A percentile compares a stretch with the other conserved stretches of the same genome.
phyloP scores from a whole-genome alignment of 2,113 vertebrate genomes.

The Tor tambroides region DNA sequence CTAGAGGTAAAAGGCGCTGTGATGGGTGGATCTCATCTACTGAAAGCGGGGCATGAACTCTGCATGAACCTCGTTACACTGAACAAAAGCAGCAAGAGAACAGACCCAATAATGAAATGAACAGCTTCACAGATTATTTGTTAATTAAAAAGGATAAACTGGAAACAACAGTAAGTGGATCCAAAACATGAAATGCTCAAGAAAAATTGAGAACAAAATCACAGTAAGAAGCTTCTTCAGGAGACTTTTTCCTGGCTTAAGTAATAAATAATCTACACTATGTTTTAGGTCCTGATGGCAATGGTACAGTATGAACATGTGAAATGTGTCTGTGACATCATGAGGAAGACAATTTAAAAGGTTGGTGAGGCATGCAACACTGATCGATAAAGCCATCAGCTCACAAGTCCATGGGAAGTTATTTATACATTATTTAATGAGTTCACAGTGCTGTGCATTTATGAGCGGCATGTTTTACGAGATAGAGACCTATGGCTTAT shows the following conservation, averaged over 20 bases:
- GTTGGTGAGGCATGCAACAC: slow-evolving; percentile 20
- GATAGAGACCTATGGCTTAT: slow-evolving; percentile 49
- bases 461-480: slow-evolving; percentile 27
- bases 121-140: neutral
- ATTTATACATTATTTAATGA: slow-evolving; percentile 59
- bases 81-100: slow-evolving; percentile 4
- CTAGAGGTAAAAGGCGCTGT: neutral
- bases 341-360: slow-evolving; percentile 23
- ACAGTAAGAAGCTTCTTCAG: neutral
- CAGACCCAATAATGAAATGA: neutral
- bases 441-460: slow-evolving; percentile 38
- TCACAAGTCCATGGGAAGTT: slow-evolving; percentile 36
- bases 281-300: neutral
- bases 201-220: neutral
- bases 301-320: neutral
- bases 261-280: neutral
- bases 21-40: slow-evolving; percentile 39
- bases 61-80: slow-evolving; percentile 45
- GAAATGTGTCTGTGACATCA: slow-evolving; percentile 17
- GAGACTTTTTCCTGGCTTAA: neutral
- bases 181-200: neutral
- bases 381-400: slow-evolving; percentile 52
- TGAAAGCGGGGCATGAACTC: slow-evolving; percentile 56
- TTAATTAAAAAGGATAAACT: slow-evolving; percentile 21
- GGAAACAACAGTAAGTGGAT: neutral